Evolutionary conservation across 2,797 vertebrate species (phyloP).

Genomic region (Balearica regulorum): DNA sequence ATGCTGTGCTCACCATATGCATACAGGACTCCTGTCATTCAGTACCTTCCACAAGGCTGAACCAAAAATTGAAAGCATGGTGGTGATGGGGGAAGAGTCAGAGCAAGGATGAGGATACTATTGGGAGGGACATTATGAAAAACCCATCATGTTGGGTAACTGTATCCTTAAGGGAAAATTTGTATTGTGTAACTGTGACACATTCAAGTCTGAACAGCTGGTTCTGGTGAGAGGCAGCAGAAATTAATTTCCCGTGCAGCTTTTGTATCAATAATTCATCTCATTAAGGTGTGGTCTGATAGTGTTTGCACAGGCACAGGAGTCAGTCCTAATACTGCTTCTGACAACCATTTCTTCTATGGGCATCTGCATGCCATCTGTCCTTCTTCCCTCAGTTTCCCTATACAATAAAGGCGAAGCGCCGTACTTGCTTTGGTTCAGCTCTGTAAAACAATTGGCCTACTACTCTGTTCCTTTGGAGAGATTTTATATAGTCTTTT

Average conservation of each 20-base stretch:
- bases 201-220: slow-evolving; percentile 47
- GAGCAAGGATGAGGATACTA: neutral
- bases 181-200: slow-evolving; percentile 21
- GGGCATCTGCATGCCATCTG: neutral
- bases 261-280: slow-evolving; percentile 47
- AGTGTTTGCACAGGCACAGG: neutral
- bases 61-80: neutral
- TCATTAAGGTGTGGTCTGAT: slow-evolving; percentile 30
- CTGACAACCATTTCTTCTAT: neutral
- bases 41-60: neutral
- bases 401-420: neutral
- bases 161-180: slow-evolving; percentile 29
- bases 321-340: neutral
- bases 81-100: neutral
- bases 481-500: neutral
- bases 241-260: slow-evolving; percentile 24
- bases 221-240: slow-evolving; percentile 36
- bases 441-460: neutral
- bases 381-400: neutral
- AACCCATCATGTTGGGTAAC: slow-evolving; percentile 21
- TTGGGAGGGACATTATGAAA: slow-evolving; percentile 5
- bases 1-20: neutral
- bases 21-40: neutral
- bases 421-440: neutral
- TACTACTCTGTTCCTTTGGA: neutral